Base-by-base conservation (phyloP, 2,888 invertebrate species). In the Marasmarcha lunaedactyla region DNA sequence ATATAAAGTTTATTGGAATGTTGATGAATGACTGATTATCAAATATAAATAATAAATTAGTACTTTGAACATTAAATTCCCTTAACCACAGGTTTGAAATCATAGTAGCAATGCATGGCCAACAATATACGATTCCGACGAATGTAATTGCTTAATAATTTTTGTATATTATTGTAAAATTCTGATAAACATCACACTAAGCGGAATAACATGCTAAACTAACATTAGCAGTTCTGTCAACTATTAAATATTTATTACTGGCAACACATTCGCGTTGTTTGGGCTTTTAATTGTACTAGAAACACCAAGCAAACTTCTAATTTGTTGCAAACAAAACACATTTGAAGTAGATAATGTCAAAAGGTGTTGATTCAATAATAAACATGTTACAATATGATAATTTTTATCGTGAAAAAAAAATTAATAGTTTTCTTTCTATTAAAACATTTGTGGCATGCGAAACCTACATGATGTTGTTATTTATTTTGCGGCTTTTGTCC, bases 211-310 rank as follows among this genome's bases (percentile, higher is more conserved):
- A 81, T 83, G 81, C 81, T 68, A 79, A 71, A 69, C 54, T 58
- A 63, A 69, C 77, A 83, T 83, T 81, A 81, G 76, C 78, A 78
- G 64, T 71, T 72, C 58, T 71, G 73, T 71, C 72, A 74, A 76
- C 73, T 61, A 73, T 76, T 55, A 71, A 76, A 69, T 71, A 76
- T 76, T 73, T 63, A 71, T 45, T 44, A 46, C 54, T 61, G 58
- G 64, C 68, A 68, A 69, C 69, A 71, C 71, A 56, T 63, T 60
- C 59, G 30, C 30, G 42, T 51, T 50, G 48, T 52, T 57, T 53
- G 55, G 51, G 52, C n/a, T 64, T 68, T 66, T 69, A 66, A 72
- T 71, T 67, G 71, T 54, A 55, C 68, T 61, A 59, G 63, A 60
- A 67, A 69, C 69, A 72, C 65, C 57, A 58, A 55, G 56, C 30